These are phyloP conservation scores for Apomyelois bistriatella DNA, from an alignment of 2,888 invertebrate species.

Conservation along the genomic window DNA sequence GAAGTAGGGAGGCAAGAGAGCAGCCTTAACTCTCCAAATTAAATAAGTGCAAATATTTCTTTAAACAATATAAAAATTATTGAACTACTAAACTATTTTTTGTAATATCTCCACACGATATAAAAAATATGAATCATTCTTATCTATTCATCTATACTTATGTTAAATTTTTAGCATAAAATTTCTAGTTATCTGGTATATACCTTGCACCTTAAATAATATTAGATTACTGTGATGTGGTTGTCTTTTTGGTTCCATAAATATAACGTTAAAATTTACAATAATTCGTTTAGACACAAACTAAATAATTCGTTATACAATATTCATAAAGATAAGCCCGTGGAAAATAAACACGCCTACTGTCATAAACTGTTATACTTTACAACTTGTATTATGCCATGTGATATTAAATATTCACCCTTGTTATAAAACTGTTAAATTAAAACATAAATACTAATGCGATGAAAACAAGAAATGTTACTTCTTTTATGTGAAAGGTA, in stretches of 20 bases:
- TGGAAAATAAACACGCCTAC: slow-evolving; percentile 31
- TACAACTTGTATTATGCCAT: slow-evolving; percentile 41
- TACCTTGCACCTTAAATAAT: too few species aligned
- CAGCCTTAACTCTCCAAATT: too few species aligned
- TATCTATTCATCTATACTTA: too few species aligned
- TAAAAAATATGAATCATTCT: too few species aligned
- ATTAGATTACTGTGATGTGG: too few species aligned
- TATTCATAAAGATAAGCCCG: slow-evolving; percentile 39
- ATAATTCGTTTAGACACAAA: neutral
- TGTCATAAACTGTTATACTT: slow-evolving; percentile 44
- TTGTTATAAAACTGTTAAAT: slow-evolving; percentile 27
- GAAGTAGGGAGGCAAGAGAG: too few species aligned
- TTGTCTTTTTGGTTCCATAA: neutral
- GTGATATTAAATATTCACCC: slow-evolving; percentile 49
- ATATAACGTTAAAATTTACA: neutral
- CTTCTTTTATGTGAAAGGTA: neutral
- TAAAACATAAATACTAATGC: slow-evolving; percentile 24
- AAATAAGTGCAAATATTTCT: too few species aligned
- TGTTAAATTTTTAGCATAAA: too few species aligned
- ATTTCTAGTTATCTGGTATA: neutral
- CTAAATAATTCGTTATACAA: slow-evolving; percentile 20
- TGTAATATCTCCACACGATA: too few species aligned
- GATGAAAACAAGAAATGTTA: slow-evolving; percentile 13
- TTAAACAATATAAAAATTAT: too few species aligned
- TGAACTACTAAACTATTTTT: too few species aligned